These are phyloP conservation scores for Semnornis frantzii DNA, from an alignment of 2,113 vertebrate species.

Conservation along the genomic window DNA sequence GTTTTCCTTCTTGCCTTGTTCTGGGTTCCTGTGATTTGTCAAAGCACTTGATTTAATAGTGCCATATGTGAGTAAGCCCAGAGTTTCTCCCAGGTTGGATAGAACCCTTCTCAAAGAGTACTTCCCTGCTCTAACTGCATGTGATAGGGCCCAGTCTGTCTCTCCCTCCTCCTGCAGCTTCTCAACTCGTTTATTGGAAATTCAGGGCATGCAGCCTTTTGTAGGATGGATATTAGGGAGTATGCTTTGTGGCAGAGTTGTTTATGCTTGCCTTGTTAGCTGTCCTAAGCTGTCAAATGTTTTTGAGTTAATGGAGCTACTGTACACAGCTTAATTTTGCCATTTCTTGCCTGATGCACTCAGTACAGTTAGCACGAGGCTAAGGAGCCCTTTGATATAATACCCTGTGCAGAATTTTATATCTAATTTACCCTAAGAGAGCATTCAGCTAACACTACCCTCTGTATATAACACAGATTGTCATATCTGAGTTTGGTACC, in stretches of 20 bases:
- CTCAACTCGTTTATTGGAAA: not conserved
- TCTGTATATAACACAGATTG: not conserved
- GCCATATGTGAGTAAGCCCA: fast-evolving
- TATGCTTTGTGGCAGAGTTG: not conserved
- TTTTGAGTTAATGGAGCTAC: not conserved
- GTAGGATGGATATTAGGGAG: not conserved
- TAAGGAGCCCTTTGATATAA: not conserved
- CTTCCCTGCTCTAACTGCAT: not conserved
- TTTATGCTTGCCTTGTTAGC: not conserved
- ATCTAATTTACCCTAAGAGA: not conserved
- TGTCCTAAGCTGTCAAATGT: not conserved
- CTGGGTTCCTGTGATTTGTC: not conserved
- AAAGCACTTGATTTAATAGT: not conserved
- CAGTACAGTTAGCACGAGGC: not conserved
- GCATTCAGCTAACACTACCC: not conserved
- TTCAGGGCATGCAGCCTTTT: not conserved
- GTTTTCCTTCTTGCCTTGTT: not conserved
- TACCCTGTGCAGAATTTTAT: not conserved
- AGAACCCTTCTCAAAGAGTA: not conserved
- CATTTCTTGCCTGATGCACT: not conserved
- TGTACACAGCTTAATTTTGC: not conserved
- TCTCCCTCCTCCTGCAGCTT: not conserved
- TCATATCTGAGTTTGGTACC: not conserved
- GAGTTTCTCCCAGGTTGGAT: not conserved
- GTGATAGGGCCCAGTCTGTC: not conserved